Evolutionary conservation across 1,140 invertebrate species (phyloP).

Genomic region (Mizuhopecten yessoensis): DNA sequence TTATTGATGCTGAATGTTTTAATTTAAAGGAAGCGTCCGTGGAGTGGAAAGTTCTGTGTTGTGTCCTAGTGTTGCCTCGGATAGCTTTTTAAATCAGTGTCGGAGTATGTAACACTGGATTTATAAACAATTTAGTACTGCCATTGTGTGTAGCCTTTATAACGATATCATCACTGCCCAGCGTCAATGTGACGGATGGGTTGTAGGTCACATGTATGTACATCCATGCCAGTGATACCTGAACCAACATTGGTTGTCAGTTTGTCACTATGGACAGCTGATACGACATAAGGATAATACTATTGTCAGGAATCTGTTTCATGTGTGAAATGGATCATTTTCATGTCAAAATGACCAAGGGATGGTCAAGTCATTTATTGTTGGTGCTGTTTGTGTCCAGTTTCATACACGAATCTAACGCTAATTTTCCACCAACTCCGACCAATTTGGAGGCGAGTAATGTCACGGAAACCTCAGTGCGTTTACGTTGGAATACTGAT

Average conservation of each 20-base stretch:
- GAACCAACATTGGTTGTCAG: neutral
- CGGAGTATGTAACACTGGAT: neutral
- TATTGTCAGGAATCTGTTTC: neutral
- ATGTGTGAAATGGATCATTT: neutral
- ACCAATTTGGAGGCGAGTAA: neutral
- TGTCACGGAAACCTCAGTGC: neutral
- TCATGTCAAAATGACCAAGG: slow-evolving; percentile 6
- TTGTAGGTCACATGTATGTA: neutral
- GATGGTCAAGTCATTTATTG: neutral
- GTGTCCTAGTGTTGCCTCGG: neutral
- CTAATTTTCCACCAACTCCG: neutral
- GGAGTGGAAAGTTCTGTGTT: neutral
- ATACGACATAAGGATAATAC: neutral
- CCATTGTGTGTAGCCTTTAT: neutral
- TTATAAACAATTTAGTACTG: too few relatives aligned
- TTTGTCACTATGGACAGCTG: neutral
- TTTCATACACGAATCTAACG: slow-evolving; percentile 18
- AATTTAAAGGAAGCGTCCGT: too few relatives aligned
- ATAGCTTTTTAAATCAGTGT: neutral
- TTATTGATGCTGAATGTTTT: neutral
- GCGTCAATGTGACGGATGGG: neutral
- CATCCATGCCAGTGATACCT: neutral
- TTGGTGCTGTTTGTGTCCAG: neutral
- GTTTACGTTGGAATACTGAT: slow-evolving; percentile 14
- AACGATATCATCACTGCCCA: neutral